Base-by-base conservation (phyloP, 2,797 vertebrate species). In the Pangasius djambal region DNA sequence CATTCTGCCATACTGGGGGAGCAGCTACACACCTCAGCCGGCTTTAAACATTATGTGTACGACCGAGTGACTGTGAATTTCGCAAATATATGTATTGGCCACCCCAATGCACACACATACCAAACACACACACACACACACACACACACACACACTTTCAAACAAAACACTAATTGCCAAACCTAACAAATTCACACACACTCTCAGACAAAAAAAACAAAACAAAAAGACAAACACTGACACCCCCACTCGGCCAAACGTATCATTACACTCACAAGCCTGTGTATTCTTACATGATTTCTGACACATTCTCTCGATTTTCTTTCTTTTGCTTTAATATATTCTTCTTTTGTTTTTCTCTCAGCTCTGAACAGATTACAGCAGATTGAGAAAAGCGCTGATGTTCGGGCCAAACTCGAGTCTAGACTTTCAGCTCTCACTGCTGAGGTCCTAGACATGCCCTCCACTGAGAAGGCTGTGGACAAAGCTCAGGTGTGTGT, bases 401-500 rank as follows among this genome's bases (percentile, higher is more conserved):
- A 92, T 0, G 0, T 0, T 0, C 88, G 96, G 88, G 67, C 69
- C 0, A 92, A 95, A 48, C 90, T 96, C 2, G 97, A 98, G 93
- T 87, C 91, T 61, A 92, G 96, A 63, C 90, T 97, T 88, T 89
- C 92, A 86, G 90, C 95, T 89, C 86, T 94, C 87, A 88, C 90
- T 85, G 92, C 91, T 1, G 93, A 92, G n/a, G 37, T 97, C 2
- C 87, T 91, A 4, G 95, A 94, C 92, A 0, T 89, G 59, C 91
- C 92, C 22, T 93, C 96, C 34, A 93, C 96, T 15, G 96, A 97
- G 91, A 94, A 89, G 0, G 96, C 97, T 1, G 94, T 98, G 75
- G 95, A 96, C 69, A 94, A 94, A 85, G 96, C 95, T 79, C 97
- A 98, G 97, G 98, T 98, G 34, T 83, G 86, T 85, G 57, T 90